Conservation (phyloP, 2,113 vertebrate genomes). For the Pedetes capensis region DNA sequence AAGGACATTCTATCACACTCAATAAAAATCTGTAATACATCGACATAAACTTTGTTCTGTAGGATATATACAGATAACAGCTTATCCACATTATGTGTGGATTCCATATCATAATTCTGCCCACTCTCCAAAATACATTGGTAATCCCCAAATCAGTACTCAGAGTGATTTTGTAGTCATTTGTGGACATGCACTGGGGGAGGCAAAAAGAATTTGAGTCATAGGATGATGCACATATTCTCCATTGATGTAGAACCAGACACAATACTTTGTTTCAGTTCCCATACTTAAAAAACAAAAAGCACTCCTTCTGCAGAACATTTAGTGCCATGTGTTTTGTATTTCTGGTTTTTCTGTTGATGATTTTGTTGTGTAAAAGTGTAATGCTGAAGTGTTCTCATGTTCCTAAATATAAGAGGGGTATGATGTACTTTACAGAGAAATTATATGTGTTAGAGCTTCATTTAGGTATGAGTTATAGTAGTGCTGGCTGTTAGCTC, state of each 20-base stretch:
- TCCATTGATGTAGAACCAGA: background rate
- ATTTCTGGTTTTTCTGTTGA: background rate
- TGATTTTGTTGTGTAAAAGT: background rate
- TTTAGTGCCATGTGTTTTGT: background rate
- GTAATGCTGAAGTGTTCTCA: background rate
- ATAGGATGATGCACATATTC: background rate
- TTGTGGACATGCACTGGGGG: background rate
- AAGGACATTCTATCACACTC: background rate
- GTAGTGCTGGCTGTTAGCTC: background rate
- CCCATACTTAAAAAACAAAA: background rate
- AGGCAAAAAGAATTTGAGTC: background rate
- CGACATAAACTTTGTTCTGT: conserved; percentile 17
- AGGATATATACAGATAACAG: conserved; percentile 1
- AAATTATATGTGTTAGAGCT: background rate
- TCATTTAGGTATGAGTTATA: background rate
- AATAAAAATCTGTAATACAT: background rate
- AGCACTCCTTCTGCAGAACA: background rate
- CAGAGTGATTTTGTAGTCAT: background rate
- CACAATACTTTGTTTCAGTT: background rate
- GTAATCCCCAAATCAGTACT: background rate
- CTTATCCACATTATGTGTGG: background rate
- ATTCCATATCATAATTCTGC: background rate
- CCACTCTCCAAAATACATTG: background rate
- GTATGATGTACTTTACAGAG: background rate
- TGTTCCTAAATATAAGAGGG: background rate